Evolutionary conservation across 2,888 invertebrate genomes (phyloP).

Genomic region (Cybosia mesomella): DNA sequence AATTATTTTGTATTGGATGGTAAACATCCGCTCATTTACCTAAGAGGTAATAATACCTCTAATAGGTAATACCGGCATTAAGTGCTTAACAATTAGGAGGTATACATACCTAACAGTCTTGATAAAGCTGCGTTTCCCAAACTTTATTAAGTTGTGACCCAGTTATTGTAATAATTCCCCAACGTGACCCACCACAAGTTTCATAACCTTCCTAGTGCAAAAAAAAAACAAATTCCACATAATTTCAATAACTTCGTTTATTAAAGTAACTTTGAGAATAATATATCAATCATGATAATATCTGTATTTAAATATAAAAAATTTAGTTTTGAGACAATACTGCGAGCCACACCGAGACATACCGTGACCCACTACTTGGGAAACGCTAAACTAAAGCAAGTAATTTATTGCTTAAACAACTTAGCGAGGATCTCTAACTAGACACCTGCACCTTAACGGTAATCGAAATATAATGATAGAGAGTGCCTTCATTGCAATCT

Average conservation of each 20-base stretch:
- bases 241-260: neutral
- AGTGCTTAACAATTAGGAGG: neutral
- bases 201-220: neutral
- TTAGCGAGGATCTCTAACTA: neutral
- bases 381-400: neutral
- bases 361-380: neutral
- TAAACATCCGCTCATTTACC: constrained; percentile 4
- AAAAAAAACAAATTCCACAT: neutral
- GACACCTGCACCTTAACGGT: neutral
- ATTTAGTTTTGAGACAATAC: neutral
- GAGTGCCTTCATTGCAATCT: neutral
- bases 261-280: too few species aligned
- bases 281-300: too few species aligned
- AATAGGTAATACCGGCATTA: neutral
- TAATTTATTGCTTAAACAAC: neutral
- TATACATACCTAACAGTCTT: neutral
- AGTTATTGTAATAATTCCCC: neutral
- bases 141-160: neutral
- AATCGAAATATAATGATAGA: neutral
- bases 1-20: constrained; percentile 4
- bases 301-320: too few species aligned
- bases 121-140: neutral
- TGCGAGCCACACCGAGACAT: neutral
- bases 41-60: neutral
- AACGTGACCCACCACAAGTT: too few species aligned